These are phyloP conservation scores for Aphodius granarius DNA, from an alignment of 2,888 invertebrate genomes.

Conservation along the genomic window DNA sequence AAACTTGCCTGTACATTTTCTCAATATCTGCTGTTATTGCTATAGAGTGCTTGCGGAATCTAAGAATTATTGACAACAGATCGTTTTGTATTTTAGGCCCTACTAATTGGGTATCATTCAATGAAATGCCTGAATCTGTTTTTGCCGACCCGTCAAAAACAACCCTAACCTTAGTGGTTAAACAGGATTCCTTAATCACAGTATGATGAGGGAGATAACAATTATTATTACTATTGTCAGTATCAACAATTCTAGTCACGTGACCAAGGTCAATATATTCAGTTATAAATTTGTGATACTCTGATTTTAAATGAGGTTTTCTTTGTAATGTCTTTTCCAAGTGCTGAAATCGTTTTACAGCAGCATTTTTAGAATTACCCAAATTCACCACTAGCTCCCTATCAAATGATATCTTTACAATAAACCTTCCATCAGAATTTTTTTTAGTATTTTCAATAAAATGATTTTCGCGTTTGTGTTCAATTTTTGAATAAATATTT, in stretches of 20 bases:
- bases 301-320: constrained; percentile 8
- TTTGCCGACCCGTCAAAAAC: constrained; percentile 33
- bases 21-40: constrained; percentile 29
- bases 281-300: constrained; percentile 1
- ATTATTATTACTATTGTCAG: background rate
- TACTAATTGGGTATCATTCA: constrained; percentile 28
- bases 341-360: constrained; percentile 17
- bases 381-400: background rate
- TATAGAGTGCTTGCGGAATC: constrained; percentile 26
- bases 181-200: background rate
- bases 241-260: background rate
- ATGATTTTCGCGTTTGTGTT: constrained; percentile 27
- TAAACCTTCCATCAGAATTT: constrained; percentile 28
- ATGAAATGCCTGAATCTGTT: constrained; percentile 24
- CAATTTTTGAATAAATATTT: constrained; percentile 13
- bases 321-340: constrained; percentile 24
- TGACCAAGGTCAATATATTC: background rate
- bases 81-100: constrained; percentile 29
- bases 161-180: constrained; percentile 30
- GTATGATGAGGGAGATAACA: constrained; percentile 35
- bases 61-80: constrained; percentile 29
- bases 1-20: no score
- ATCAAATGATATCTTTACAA: constrained; percentile 31
- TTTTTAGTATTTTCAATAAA: constrained; percentile 21
- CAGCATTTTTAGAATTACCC: constrained; percentile 20